phyloP scores from a whole-genome alignment of 2,113 vertebrate genomes.

The Rhynchomys soricoides region DNA sequence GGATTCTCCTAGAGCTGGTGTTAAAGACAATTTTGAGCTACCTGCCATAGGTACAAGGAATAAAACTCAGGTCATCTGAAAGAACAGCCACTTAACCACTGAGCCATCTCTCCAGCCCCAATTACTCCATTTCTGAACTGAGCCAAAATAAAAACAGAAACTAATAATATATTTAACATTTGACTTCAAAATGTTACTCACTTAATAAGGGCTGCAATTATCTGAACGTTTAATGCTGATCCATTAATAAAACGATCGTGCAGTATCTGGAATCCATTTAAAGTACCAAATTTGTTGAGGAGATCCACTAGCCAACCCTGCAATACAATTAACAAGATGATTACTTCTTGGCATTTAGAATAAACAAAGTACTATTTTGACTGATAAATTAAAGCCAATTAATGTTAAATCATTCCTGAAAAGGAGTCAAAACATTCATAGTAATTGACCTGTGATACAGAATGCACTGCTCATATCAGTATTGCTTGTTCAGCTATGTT shows the following conservation, averaged over 20 bases:
- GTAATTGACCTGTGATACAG: not conserved
- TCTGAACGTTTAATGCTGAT: constrained; percentile 99
- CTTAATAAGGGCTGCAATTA: constrained; percentile 99
- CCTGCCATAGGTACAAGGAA: not conserved
- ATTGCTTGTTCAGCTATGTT: not conserved
- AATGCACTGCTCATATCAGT: not conserved
- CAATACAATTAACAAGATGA: constrained; percentile 72
- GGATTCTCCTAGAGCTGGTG: not conserved
- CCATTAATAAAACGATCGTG: constrained; percentile 99
- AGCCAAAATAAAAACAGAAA: constrained; percentile 36
- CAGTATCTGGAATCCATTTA: constrained; percentile 99
- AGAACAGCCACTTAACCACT: not conserved
- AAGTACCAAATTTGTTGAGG: constrained; percentile 99
- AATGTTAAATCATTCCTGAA: constrained; percentile 28
- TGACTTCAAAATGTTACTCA: constrained; percentile 84
- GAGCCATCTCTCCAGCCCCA: not conserved
- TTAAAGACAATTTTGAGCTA: not conserved
- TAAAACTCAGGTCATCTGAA: not conserved
- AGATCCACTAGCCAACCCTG: constrained; percentile 99
- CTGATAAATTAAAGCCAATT: constrained; percentile 29
- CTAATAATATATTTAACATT: not conserved
- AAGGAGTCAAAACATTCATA: constrained; percentile 4
- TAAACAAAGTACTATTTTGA: not conserved
- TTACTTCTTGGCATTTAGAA: constrained; percentile 1
- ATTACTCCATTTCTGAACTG: not conserved